phyloP scores from a whole-genome alignment of 2,797 vertebrate genomes.

The Molossus molossus region DNA sequence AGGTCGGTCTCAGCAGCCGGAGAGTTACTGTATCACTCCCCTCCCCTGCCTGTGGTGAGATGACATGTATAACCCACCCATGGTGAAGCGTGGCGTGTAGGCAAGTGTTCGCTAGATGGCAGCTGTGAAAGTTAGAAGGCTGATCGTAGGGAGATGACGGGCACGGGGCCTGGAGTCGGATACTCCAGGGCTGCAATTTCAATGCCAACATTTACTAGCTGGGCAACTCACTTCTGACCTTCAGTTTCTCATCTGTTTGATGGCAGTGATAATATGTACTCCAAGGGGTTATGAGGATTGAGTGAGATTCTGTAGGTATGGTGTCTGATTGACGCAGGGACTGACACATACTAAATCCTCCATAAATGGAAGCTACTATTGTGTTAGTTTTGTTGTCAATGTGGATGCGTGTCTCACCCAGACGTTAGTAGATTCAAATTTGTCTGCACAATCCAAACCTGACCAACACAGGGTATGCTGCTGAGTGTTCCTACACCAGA shows the following conservation, averaged over 20 bases:
- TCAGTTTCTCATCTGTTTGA: background rate
- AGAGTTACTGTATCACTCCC: background rate
- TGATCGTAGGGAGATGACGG: background rate
- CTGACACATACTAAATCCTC: background rate
- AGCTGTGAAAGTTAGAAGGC: conserved; percentile 3
- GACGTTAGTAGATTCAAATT: background rate
- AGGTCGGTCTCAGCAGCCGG: background rate
- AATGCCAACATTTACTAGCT: background rate
- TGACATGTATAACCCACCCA: background rate
- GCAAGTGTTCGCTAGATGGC: background rate
- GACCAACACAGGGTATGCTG: background rate
- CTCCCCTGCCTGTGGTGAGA: background rate
- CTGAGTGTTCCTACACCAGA: background rate
- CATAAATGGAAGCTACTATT: background rate
- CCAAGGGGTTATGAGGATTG: background rate
- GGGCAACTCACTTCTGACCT: background rate
- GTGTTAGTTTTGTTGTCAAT: background rate
- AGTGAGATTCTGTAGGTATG: background rate
- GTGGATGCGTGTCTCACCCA: background rate
- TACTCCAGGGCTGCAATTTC: background rate
- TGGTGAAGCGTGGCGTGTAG: background rate
- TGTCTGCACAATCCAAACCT: background rate
- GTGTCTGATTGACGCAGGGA: background rate
- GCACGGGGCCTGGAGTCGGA: background rate
- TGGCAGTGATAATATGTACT: background rate